Evolutionary conservation across 2,888 invertebrate genomes (phyloP).

Genomic region (Dynastes grantii): DNA sequence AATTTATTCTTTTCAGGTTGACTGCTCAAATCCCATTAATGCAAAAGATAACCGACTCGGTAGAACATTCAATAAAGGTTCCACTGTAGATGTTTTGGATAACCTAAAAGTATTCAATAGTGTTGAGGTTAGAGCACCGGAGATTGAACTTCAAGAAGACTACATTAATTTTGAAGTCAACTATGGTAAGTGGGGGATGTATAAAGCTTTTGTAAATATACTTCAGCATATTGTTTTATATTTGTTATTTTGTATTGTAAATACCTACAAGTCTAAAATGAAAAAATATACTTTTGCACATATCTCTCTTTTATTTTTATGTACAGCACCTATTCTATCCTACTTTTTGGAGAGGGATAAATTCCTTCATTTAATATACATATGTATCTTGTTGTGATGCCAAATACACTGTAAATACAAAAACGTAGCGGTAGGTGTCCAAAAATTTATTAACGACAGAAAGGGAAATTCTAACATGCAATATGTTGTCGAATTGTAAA

Average conservation of each 20-base stretch:
- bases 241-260: constrained; percentile 11
- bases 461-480: no score
- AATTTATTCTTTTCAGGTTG: constrained; percentile 64
- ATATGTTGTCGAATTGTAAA: no score
- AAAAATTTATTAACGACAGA: no score
- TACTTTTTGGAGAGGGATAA: no score
- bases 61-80: constrained; percentile 70
- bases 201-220: constrained; percentile 48
- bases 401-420: no score
- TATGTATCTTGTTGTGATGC: no score
- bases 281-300: constrained; percentile 48
- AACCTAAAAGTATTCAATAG: constrained; percentile 85
- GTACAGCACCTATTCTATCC: constrained; percentile 22
- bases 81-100: constrained; percentile 76
- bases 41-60: constrained; percentile 64
- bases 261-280: constrained; percentile 29
- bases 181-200: constrained; percentile 48
- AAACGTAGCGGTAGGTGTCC: no score
- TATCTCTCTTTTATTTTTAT: constrained; percentile 42
- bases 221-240: constrained; percentile 3
- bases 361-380: no score
- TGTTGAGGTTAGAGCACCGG: constrained; percentile 85
- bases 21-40: constrained; percentile 65
- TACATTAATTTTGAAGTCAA: constrained; percentile 34
- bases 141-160: constrained; percentile 78